Evolutionary conservation across 1,140 invertebrate genomes (phyloP), one percentile per base, ranked within the genome.

Genomic region (Musca vetustissima): DNA sequence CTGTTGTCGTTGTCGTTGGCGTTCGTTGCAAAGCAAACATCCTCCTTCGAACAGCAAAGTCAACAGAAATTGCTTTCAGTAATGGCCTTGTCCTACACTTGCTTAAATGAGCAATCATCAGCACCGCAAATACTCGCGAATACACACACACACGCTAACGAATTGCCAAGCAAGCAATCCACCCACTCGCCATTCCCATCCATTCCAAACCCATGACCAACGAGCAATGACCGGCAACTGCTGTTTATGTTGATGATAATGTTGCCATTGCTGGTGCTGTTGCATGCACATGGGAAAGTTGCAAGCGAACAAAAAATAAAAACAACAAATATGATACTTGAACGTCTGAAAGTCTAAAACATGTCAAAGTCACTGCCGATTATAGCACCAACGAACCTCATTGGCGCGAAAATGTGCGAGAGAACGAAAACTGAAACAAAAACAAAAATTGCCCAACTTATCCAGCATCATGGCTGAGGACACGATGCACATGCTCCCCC

Each of bases 31-130:
- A 61, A 13, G 36, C 57, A 61, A 43, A 61, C 57, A 61, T 19
- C 57, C 57, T 61, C 57, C 57, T 36, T 19, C 25, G 25, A 43
- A 6, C 36, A 43, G 36, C 36, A 43, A 43, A 43, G 36, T 43
- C 21, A 59, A 59, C 25, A 14, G 25, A 59, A 59, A 32, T 21
- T 36, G 17, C 11, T 43, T 36, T 61, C n/a, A 61, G 57, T 61
- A 61, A 61, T 61, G 57, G 57, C 57, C 57, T 61, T 61, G 57
- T 61, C 57, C 57, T 61, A 61, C 57, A 61, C 57, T 61, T 32
- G 28, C 28, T 43, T 61, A 61, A 61, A 61, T 61, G 28, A 61
- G 57, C 57, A 61, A 61, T 61, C 57, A 61, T 43, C 36, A 43
- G 36, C 4, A 43, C 6, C 28, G 11, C 36, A n/a, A n/a, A n/a